Percentiles rank a stretch among this genome's conserved stretches.
phyloP scores from a whole-genome alignment of 2,888 invertebrate species.

The Ariolimax columbianus region DNA sequence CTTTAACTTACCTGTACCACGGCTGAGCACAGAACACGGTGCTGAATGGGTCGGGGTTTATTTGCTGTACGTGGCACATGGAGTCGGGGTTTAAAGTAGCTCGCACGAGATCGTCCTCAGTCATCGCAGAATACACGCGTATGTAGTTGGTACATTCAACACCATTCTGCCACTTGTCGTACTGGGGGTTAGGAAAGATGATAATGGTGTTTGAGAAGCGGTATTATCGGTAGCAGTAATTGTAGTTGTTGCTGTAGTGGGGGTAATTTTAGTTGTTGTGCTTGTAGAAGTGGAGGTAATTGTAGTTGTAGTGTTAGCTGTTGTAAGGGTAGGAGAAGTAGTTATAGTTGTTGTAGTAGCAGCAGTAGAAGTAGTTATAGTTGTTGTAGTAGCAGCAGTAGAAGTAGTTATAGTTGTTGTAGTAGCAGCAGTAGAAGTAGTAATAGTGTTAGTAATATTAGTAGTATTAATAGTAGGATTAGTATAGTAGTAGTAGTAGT shows the following conservation, averaged over 20 bases:
- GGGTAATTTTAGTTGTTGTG: background rate
- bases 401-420: too few species aligned
- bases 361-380: background rate
- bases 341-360: background rate
- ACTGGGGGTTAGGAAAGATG: background rate
- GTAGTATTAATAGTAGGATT: too few species aligned
- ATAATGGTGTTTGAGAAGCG: background rate
- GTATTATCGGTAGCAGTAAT: background rate
- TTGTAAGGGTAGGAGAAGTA: background rate
- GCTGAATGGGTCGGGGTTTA: background rate
- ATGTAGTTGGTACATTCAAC: background rate
- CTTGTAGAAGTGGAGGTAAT: background rate
- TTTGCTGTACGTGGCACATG: background rate
- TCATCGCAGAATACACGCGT: background rate
- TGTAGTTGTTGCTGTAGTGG: background rate
- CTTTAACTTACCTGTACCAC: slow-evolving; percentile 28
- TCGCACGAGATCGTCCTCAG: background rate
- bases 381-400: too few species aligned
- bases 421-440: too few species aligned
- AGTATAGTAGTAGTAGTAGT: background rate
- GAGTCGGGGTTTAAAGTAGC: background rate
- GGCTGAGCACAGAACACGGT: background rate
- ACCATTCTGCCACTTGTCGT: background rate
- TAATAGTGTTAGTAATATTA: too few species aligned
- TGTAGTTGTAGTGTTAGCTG: too few species aligned